Evolutionary conservation across 2,113 vertebrate genomes (phyloP), one percentile per base, ranked within the genome.

Genomic region (Cranoglanis bouderius): DNA sequence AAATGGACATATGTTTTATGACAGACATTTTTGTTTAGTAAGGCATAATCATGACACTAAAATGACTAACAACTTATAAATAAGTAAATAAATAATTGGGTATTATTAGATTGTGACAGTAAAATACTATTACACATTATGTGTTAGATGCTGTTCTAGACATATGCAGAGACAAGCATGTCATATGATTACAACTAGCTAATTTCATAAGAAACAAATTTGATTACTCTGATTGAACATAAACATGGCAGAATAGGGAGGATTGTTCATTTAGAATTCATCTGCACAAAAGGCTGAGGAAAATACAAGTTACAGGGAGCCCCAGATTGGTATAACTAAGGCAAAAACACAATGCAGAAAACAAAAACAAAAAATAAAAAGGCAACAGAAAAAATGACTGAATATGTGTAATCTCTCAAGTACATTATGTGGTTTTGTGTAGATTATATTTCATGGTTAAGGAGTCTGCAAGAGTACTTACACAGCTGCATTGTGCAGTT

Each of bases 151-250:
- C 24, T 21, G 82, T 49, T 77, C 7, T 14, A 29, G 24, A 89
- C 61, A 90, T 91, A 78, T 92, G 90, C 87, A 18, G 12, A 29
- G 13, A 90, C 90, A 92, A 53, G 88, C 46, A 91, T 92, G 32
- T 1, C 7, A 84, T 84, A 87, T 93, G 91, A 94, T 94, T 93
- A 94, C 92, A 72, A 90, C 89, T 87, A 91, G 92, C 82, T 80
- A 43, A 87, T 85, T 74, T 92, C 92, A 91, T 90, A 90, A 92
- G 93, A 92, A 89, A 57, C 85, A 90, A 74, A 91, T 92, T 92
- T 67, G 90, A 90, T 92, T 90, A 75, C 67, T 91, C 57, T 89
- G 61, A 29, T 49, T 21, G 55, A 88, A 88, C 49, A 87, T 87
- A 89, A 93, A 91, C 67, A 88, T 84, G 70, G 86, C 82, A 84